Evolutionary conservation across 2,888 invertebrate genomes (phyloP).

Genomic region (Yponomeuta evonymella): DNA sequence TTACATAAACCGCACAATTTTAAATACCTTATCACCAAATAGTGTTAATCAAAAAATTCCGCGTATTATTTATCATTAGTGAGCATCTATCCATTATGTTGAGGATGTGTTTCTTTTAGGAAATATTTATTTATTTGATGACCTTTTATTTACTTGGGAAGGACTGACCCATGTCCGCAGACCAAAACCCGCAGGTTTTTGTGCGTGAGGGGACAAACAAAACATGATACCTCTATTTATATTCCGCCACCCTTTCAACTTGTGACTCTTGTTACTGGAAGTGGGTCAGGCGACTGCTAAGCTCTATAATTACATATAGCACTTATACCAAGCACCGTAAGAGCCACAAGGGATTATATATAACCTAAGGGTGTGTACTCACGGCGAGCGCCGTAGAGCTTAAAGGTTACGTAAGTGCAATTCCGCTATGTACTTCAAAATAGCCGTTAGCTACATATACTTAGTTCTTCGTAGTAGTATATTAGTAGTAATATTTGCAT

Average conservation of each 20-base stretch:
- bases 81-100: too few species aligned
- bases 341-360: background rate
- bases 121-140: too few species aligned
- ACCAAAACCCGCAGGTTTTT: background rate
- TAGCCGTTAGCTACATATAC: too few species aligned
- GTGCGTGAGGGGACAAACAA: background rate
- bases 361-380: background rate
- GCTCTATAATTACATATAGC: background rate
- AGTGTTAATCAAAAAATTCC: too few species aligned
- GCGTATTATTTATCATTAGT: too few species aligned
- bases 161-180: too few species aligned
- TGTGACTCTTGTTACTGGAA: background rate
- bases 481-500: too few species aligned
- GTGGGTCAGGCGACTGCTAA: background rate
- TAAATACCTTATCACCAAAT: too few species aligned
- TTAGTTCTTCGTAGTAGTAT: too few species aligned
- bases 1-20: too few species aligned
- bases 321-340: background rate
- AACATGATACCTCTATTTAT: slow-evolving; percentile 1
- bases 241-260: background rate
- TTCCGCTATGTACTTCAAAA: background rate
- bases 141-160: too few species aligned
- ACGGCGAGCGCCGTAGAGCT: background rate
- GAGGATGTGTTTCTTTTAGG: too few species aligned
- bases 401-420: background rate